Evolutionary conservation across 1,140 invertebrate genomes (phyloP), one percentile per base, ranked within the genome.

Genomic region (Trachymyrmex septentrionalis): DNA sequence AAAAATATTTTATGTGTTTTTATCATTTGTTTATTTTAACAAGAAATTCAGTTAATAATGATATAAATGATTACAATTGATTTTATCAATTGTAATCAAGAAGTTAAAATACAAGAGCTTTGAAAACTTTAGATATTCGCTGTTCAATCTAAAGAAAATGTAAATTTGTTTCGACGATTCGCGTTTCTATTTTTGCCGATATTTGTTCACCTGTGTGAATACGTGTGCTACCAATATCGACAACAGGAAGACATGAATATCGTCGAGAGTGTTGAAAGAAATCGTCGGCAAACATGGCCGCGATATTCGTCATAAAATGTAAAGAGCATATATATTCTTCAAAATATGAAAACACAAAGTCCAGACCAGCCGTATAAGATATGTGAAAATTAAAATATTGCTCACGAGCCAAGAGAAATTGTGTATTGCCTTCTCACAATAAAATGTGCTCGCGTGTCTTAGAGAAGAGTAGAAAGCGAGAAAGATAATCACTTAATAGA

Each of bases 211-310:
- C 30, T 50, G 48, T 53, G 64, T 53, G 53, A 59, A 59, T 38
- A 66, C 38, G 24, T 63, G 63, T 72, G 69, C 30, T 64, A 71
- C 38, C 38, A 14, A 86, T 87, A 66, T 66, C 57, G 86, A 72
- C 27, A 71, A 59, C 21, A 21, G 67, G 57, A 5, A 27, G 85
- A 59, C 34, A 72, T 55, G 66, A 86, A 72, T 64, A 57, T 82
- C 48, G 86, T 73, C 61, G 53, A 87, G 55, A 59, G 34, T 21
- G 66, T 38, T 12, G 27, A 57, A 21, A 63, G 59, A 61, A 44
- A 10, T 38, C 50, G 64, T 78, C 12, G 53, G 67, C 6, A 34
- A 66, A 66, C 55, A 24, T 55, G 73, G 19, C 50, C 34, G 24
- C 34, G 48, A 66, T 55, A 19, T 38, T 69, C 16, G 19, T 84